Percentiles rank a stretch among this genome's conserved stretches.
These are phyloP conservation scores for Aphaenogaster ashmeadi DNA, from an alignment of 1,140 invertebrate genomes.

Conservation along the genomic window DNA sequence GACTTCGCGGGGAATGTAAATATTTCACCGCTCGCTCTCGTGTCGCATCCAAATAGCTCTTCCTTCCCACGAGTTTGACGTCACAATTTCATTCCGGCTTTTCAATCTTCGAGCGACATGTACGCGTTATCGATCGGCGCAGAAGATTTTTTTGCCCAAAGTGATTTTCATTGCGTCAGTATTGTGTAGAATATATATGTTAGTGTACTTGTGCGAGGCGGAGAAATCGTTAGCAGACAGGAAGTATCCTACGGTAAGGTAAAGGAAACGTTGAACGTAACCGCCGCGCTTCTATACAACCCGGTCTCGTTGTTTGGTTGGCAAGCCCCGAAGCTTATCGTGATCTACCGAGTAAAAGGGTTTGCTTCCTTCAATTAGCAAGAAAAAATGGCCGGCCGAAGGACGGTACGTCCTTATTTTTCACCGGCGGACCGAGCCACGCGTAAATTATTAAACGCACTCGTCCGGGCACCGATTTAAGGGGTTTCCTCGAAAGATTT, in stretches of 20 bases:
- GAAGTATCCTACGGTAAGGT: conserved; percentile 61
- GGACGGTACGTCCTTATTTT: conserved; percentile 72
- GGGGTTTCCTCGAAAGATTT: conserved; percentile 5
- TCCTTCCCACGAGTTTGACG: background rate
- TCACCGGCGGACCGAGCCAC: conserved; percentile 18
- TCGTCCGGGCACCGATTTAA: conserved; percentile 22
- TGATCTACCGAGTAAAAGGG: conserved; percentile 74
- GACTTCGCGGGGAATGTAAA: conserved; percentile 3
- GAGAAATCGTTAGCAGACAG: conserved; percentile 73
- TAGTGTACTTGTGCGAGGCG: conserved; percentile 39
- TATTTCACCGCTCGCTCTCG: conserved; percentile 19
- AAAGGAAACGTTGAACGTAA: conserved; percentile 57
- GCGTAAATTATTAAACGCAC: conserved; percentile 68
- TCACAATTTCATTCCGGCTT: background rate
- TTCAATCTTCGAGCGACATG: background rate
- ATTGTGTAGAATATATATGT: conserved; percentile 55
- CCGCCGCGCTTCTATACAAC: conserved; percentile 51
- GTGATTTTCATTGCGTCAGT: conserved; percentile 49
- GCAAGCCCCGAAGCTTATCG: conserved; percentile 72
- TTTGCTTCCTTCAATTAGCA: conserved; percentile 76
- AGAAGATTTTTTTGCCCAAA: background rate
- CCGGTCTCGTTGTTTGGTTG: conserved; percentile 65
- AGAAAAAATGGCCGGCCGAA: conserved; percentile 69
- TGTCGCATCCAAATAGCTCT: background rate
- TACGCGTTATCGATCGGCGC: background rate